Conservation (phyloP, 2,113 vertebrate genomes). For the Argyrosomus japonicus region DNA sequence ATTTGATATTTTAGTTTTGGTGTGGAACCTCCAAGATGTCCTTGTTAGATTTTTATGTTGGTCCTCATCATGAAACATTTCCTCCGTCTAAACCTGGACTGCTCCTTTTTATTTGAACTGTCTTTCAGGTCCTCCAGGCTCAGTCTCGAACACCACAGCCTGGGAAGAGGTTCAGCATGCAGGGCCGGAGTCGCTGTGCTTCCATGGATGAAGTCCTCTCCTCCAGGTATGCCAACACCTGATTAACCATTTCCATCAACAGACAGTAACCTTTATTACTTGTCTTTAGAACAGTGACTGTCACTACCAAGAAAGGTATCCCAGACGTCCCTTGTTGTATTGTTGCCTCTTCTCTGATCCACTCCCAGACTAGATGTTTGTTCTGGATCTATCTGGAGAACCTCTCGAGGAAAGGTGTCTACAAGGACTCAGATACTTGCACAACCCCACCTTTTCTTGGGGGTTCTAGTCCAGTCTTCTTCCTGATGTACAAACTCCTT, state of each 20-base stretch:
- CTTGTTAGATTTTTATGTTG: background rate
- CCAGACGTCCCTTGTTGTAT: background rate
- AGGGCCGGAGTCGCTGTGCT: constrained; percentile 90
- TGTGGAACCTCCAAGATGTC: background rate
- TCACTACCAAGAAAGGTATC: background rate
- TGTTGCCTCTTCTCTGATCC: background rate
- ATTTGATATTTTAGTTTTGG: background rate
- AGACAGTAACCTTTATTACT: background rate
- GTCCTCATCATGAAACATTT: background rate
- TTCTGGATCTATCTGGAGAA: background rate
- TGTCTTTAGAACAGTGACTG: background rate
- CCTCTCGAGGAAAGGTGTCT: too few relatives aligned
- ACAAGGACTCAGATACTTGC: background rate
- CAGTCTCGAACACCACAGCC: constrained; percentile 89
- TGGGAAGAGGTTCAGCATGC: constrained; percentile 85
- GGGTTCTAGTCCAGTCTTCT: background rate
- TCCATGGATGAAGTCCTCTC: constrained; percentile 93
- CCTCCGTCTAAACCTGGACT: background rate
- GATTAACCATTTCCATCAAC: background rate
- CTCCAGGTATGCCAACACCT: constrained; percentile 63
- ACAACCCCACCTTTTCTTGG: background rate
- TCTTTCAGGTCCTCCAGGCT: constrained; percentile 72
- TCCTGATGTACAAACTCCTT: background rate
- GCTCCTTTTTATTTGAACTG: too few relatives aligned
- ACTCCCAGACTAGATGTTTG: background rate